Base-by-base conservation (phyloP, 2,113 vertebrate genomes). In the Sapajus apella region DNA sequence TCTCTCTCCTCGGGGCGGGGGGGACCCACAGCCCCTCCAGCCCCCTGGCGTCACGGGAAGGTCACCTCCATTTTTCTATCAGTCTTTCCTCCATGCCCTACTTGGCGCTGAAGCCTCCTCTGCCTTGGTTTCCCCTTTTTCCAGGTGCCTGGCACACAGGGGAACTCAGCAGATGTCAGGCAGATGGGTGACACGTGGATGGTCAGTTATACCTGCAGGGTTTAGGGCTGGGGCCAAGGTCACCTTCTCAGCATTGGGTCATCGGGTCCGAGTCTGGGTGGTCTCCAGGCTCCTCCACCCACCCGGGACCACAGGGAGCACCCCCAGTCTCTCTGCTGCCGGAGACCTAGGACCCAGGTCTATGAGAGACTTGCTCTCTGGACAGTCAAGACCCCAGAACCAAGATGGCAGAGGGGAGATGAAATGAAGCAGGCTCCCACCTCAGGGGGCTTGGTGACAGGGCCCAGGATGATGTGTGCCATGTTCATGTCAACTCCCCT, bases 121-220 rank as follows among this genome's bases (percentile, higher is more conserved):
- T 7, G 23, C 13, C 23, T 73, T 40, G 27, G 52, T 50, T 6
- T 77, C 47, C 5, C 79, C 8, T 43, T 77, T 73, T 2, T 2
- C 9, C 11, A 35, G 92, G 66, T 8, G 50, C 2, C 56, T 0
- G 4, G 6, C 0, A 0, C 25, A 3, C 21, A 3, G 2, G 0
- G 25, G 35, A 37, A 30, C 40, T 92, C 27, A 35, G 58, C 12
- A 3, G 4, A 35, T 2, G 3, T 16, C 84, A 35, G 45, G 73
- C 12, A 56, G 4, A 20, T 0, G 0, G 35, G 21, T 16, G 56
- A 43, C 25, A 0, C 0, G 0, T 9, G 4, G 21, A 23, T 25
- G 25, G 16, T 73, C 43, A 6, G 45, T 43, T n/a, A 16, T 11
- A 55, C 35, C 8, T 8, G 21, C 0, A 20, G 27, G 25, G 7